phyloP scores from a whole-genome alignment of 2,888 invertebrate genomes.

The Cantharis rustica region DNA sequence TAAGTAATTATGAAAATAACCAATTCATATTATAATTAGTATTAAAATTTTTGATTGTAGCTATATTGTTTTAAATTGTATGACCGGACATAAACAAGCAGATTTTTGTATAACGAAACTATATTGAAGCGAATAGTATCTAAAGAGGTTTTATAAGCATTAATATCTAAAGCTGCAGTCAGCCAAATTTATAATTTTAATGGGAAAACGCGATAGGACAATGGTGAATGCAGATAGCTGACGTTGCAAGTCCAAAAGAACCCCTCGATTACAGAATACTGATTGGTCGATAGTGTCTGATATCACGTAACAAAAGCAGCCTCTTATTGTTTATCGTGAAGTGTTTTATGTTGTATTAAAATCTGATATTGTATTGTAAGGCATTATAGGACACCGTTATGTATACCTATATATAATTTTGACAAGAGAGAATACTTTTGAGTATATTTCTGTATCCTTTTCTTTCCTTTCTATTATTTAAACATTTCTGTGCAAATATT shows the following conservation, averaged over 20 bases:
- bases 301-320: constrained; percentile 47
- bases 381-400: constrained; percentile 1
- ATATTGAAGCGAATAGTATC: constrained; percentile 11
- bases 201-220: constrained; percentile 45
- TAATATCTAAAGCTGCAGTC: constrained; percentile 38
- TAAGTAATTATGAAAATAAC: not conserved
- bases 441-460: not conserved
- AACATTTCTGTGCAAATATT: not conserved
- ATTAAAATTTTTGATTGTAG: not conserved
- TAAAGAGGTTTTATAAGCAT: constrained; percentile 30
- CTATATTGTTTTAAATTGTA: not conserved
- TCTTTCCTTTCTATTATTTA: not conserved
- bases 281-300: constrained; percentile 47
- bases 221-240: constrained; percentile 47
- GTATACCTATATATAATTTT: not conserved
- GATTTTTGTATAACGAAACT: not conserved
- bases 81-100: not conserved
- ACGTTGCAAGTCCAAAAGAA: constrained; percentile 45
- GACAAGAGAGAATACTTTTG: not conserved
- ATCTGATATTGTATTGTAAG: constrained; percentile 25
- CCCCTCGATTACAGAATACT: constrained; percentile 47
- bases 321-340: constrained; percentile 45
- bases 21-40: not conserved
- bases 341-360: constrained; percentile 40
- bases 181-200: constrained; percentile 47